phyloP scores from a whole-genome alignment of 2,888 invertebrate genomes.

The Timandra comae region DNA sequence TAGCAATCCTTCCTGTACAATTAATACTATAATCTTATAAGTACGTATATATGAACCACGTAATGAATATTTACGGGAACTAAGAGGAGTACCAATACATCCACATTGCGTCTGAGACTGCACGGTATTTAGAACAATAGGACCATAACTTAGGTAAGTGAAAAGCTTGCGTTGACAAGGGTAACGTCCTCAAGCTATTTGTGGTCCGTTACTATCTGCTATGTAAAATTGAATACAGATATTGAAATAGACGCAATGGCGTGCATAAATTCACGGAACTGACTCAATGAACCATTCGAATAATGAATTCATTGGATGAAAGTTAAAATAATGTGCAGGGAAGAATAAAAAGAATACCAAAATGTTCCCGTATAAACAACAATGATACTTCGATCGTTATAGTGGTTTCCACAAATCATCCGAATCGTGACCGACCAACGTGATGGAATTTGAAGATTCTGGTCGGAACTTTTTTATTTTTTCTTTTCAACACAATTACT shows the following conservation, averaged over 20 bases:
- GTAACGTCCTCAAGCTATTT: slow-evolving; percentile 56
- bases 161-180: slow-evolving; percentile 60
- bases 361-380: slow-evolving; percentile 20
- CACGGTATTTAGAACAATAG: slow-evolving; percentile 50
- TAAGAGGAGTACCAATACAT: slow-evolving; percentile 17
- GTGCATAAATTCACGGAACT: no score
- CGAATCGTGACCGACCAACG: slow-evolving; percentile 33
- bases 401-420: slow-evolving; percentile 30
- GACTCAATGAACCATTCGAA: no score
- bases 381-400: slow-evolving; percentile 20
- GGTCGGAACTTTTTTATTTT: slow-evolving; percentile 17
- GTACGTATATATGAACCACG: no score
- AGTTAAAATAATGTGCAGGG: no score
- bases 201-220: slow-evolving; percentile 36
- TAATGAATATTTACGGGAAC: no score
- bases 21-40: no score
- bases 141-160: slow-evolving; percentile 52
- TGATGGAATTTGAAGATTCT: slow-evolving; percentile 31
- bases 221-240: slow-evolving; percentile 24
- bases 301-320: no score
- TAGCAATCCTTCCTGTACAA: no score
- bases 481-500: slow-evolving; percentile 1
- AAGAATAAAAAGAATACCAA: no score
- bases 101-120: slow-evolving; percentile 22
- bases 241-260: slow-evolving; percentile 22